Conservation (phyloP, 2,797 vertebrate species). For the Xenentodon cancila region DNA sequence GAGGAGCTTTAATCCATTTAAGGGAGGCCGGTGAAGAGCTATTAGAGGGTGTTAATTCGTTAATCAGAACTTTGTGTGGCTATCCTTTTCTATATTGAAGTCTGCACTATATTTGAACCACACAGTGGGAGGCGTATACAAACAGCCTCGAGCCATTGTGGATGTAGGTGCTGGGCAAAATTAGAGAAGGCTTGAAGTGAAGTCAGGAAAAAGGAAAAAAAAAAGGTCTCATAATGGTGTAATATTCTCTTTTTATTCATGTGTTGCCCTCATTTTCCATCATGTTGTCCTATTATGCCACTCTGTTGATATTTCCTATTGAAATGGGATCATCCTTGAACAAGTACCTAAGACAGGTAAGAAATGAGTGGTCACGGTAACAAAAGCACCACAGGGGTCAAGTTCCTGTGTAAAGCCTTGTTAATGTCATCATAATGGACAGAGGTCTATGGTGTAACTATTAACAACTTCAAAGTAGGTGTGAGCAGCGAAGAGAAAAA, state of each 20-base stretch:
- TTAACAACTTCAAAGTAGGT: slow-evolving; percentile 93
- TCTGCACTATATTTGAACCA: slow-evolving; percentile 74
- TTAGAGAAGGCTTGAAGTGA: slow-evolving; percentile 82
- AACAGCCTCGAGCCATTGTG: slow-evolving; percentile 76
- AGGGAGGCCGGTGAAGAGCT: slow-evolving; percentile 81
- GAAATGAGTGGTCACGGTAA: slow-evolving; percentile 80
- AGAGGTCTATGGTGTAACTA: slow-evolving; percentile 83
- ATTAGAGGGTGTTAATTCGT: slow-evolving; percentile 85
- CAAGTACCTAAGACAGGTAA: slow-evolving; percentile 90
- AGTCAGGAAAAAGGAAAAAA: slow-evolving; percentile 54
- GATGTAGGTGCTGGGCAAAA: slow-evolving; percentile 80
- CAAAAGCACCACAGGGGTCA: slow-evolving; percentile 89
- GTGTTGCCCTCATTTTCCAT: slow-evolving; percentile 66
- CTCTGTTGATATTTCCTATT: slow-evolving; percentile 79
- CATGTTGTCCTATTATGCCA: slow-evolving; percentile 76
- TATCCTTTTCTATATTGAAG: slow-evolving; percentile 75
- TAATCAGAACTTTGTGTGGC: slow-evolving; percentile 84
- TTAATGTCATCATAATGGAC: slow-evolving; percentile 95
- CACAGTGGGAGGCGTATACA: slow-evolving; percentile 71
- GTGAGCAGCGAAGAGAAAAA: slow-evolving; percentile 74
- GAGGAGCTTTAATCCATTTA: slow-evolving; percentile 84
- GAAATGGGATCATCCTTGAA: slow-evolving; percentile 82
- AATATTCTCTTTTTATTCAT: slow-evolving; percentile 66
- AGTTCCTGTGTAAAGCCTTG: slow-evolving; percentile 87
- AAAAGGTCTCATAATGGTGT: slow-evolving; percentile 54